These are phyloP conservation scores for Nomia melanderi DNA, from an alignment of 1,140 invertebrate species.

Conservation along the genomic window DNA sequence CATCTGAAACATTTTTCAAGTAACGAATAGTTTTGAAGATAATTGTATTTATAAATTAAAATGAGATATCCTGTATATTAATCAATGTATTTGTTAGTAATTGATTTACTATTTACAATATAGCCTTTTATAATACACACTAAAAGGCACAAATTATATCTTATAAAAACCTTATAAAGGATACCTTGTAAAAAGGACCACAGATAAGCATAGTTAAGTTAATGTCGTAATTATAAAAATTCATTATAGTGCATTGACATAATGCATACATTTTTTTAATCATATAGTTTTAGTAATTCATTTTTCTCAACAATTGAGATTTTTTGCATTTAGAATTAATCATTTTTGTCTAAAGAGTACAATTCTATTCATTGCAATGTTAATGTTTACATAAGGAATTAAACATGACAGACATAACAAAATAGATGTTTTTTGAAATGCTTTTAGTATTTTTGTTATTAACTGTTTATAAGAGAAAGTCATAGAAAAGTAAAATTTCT, in stretches of 20 bases:
- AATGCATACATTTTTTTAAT: not conserved
- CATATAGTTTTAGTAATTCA: not conserved
- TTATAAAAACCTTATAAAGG: not conserved
- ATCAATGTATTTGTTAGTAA: conserved; percentile 2
- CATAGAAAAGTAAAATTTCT: not conserved
- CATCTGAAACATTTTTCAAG: too few species aligned
- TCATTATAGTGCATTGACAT: not conserved
- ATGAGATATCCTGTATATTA: too few species aligned
- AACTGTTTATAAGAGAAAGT: not conserved
- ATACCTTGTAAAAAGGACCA: not conserved
- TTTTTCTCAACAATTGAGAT: not conserved
- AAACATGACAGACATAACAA: not conserved
- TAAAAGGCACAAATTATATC: not conserved
- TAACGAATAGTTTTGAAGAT: too few species aligned
- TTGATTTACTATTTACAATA: conserved; percentile 35
- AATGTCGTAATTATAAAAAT: not conserved
- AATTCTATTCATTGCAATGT: conserved; percentile 4
- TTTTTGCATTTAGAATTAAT: not conserved
- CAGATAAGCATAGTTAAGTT: not conserved
- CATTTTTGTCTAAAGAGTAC: not conserved
- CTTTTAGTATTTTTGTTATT: not conserved
- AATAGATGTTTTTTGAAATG: not conserved
- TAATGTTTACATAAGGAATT: not conserved
- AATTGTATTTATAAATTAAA: too few species aligned
- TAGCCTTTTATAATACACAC: not conserved